These are phyloP conservation scores for Muscicapa comitata DNA, from an alignment of 2,797 vertebrate genomes.

Conservation along the genomic window DNA sequence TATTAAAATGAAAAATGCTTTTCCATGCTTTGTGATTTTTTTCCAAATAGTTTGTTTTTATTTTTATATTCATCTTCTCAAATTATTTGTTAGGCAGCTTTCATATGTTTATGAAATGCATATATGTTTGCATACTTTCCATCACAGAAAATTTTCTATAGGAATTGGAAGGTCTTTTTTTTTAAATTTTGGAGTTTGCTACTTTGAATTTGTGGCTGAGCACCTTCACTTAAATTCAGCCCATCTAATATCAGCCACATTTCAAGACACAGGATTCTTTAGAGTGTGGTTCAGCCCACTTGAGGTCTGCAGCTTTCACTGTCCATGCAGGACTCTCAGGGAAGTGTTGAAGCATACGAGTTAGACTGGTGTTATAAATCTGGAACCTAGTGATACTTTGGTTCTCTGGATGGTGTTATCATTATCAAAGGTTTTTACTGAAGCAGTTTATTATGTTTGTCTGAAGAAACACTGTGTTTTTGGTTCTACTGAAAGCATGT, in stretches of 20 bases:
- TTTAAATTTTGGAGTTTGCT: neutral
- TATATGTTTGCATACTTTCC: neutral
- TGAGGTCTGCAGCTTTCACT: neutral
- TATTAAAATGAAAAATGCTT: neutral
- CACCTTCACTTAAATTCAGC: neutral
- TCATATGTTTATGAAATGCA: neutral
- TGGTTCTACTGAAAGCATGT: accelerated
- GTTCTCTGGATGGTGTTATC: neutral
- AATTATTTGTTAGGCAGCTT: neutral
- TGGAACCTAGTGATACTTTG: neutral
- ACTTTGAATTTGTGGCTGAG: neutral
- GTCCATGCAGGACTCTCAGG: neutral
- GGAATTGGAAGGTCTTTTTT: neutral
- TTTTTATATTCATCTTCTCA: neutral
- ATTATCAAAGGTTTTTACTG: neutral
- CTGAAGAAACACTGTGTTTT: neutral
- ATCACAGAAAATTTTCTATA: neutral
- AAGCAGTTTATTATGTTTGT: neutral
- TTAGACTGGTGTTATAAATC: neutral
- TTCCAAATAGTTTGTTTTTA: neutral
- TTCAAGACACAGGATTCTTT: neutral
- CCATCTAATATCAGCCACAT: neutral
- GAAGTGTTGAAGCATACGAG: neutral
- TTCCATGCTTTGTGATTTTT: neutral
- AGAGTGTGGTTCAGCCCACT: neutral